Evolutionary conservation across 2,797 vertebrate species (phyloP), one percentile per base, ranked within the genome.

Genomic region (Coilia nasus): DNA sequence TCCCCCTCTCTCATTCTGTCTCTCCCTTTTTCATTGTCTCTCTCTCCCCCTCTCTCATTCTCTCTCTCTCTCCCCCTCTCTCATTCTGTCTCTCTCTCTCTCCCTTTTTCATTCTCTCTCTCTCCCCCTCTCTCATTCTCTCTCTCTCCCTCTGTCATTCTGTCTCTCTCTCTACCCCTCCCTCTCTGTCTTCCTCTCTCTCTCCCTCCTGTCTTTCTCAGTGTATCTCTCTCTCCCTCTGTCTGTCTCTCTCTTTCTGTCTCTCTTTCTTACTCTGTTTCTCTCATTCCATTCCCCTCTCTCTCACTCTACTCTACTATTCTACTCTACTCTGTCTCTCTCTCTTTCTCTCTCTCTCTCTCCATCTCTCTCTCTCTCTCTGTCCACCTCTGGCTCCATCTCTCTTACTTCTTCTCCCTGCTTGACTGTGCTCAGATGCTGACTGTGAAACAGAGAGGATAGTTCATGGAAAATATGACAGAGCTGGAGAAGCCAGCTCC

Each of bases 381-480:
- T 25, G 59, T 31, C 2, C 23, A n/a, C 25, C 60, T 64, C 23
- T 64, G 0, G 0, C 60, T 28, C 10, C 54, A 23, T 64, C 60
- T 25, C 23, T 6, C n/a, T 82, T n/a, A 56, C 56, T 7, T 67
- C 47, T 9, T 0, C 21, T 21, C 57, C 25, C 67, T 85, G 87
- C 31, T 57, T 4, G 17, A 82, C 46, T 82, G 60, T 81, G 25
- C 54, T 83, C 50, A 85, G 56, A 86, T 47, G 80, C 46, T 84
- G 54, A 21, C 75, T 78, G 82, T 46, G 78, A 86, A 56, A 83
- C 84, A 88, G 85, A 88, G 83, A 88, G 86, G 86, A 84, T 83
- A 82, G 88, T 87, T 87, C 85, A 92, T 91, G 92, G 91, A 92
- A 92, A 91, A 87, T 88, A 90, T 91, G 90, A 91, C 82, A 81